phyloP scores from a whole-genome alignment of 2,888 invertebrate species.

The Pycnomerus fuliginosus region DNA sequence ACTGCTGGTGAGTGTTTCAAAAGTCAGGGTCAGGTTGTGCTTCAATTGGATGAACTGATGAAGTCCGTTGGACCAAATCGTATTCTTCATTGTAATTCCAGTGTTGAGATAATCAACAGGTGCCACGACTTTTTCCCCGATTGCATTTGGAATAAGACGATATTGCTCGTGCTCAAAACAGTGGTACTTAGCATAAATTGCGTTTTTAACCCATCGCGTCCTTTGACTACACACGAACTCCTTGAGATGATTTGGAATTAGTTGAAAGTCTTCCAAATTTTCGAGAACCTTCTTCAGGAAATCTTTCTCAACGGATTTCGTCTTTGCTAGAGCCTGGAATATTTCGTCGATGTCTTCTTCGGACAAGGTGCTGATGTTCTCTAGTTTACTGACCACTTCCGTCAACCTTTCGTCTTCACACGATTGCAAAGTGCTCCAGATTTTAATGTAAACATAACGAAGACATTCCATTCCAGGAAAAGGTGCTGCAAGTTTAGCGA shows the following conservation, averaged over 20 bases:
- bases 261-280: too few relatives aligned
- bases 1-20: slow-evolving; percentile 44
- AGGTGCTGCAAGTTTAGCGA: slow-evolving; percentile 9
- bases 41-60: slow-evolving; percentile 19
- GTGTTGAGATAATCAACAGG: slow-evolving; percentile 13
- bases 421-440: slow-evolving; percentile 14
- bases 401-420: slow-evolving; percentile 3
- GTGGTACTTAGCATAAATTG: slow-evolving; percentile 10
- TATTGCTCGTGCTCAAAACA: slow-evolving; percentile 9
- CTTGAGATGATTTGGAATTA: slow-evolving; percentile 9
- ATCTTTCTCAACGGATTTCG: too few relatives aligned
- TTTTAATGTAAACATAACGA: slow-evolving; percentile 10
- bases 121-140: slow-evolving; percentile 2
- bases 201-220: slow-evolving; percentile 11
- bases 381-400: too few relatives aligned
- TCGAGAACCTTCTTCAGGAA: too few relatives aligned
- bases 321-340: too few relatives aligned
- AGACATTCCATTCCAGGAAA: slow-evolving; percentile 16
- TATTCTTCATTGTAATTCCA: slow-evolving; percentile 11
- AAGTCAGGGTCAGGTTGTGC: slow-evolving; percentile 32
- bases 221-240: slow-evolving; percentile 5
- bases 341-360: too few relatives aligned
- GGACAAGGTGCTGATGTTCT: too few relatives aligned
- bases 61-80: slow-evolving; percentile 14
- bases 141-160: background rate